phyloP scores from a whole-genome alignment of 1,140 invertebrate species.

The Cydia pomonella region DNA sequence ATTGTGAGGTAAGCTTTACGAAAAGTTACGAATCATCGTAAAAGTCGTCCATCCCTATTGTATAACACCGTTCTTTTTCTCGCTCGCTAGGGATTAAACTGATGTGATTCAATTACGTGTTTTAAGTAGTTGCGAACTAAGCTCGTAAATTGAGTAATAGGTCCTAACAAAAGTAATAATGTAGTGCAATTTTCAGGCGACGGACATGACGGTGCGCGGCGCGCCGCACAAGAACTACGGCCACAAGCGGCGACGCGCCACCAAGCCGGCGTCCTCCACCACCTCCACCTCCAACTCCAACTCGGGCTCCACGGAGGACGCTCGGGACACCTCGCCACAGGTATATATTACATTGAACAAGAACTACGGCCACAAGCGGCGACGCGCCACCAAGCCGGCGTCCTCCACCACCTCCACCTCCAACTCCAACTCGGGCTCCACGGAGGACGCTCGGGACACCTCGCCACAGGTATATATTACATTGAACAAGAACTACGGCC shows the following conservation, averaged over 20 bases:
- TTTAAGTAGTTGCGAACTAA: no score
- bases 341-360: conserved; percentile 54
- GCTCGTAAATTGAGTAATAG: no score
- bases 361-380: conserved; percentile 63
- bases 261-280: conserved; percentile 53
- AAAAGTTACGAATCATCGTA: no score
- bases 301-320: conserved; percentile 17
- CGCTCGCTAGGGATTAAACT: no score
- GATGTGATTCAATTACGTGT: no score
- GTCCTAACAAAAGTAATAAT: background rate
- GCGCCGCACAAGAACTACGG: conserved; percentile 50
- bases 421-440: conserved; percentile 18
- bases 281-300: conserved; percentile 35
- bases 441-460: background rate
- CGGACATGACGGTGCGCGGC: conserved; percentile 43
- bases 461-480: conserved; percentile 41
- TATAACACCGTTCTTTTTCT: no score
- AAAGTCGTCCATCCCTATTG: no score
- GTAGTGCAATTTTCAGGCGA: conserved; percentile 42
- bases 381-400: conserved; percentile 57
- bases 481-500: conserved; percentile 56
- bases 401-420: conserved; percentile 44
- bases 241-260: conserved; percentile 65
- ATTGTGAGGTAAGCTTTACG: conserved; percentile 58
- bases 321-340: conserved; percentile 16